Base-by-base conservation (phyloP, 2,797 vertebrate species). In the Channallabes apus region DNA sequence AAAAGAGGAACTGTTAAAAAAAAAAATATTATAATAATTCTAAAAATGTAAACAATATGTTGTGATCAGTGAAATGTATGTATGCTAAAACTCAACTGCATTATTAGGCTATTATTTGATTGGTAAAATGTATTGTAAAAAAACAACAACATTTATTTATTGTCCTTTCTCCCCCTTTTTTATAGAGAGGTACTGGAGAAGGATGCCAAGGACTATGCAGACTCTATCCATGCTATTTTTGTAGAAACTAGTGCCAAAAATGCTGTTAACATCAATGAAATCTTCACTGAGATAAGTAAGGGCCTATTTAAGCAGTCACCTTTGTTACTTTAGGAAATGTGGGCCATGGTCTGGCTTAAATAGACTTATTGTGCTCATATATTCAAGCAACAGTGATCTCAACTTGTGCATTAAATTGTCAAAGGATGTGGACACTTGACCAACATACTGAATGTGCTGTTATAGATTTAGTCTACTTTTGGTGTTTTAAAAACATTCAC, bases 211-310 rank as follows among this genome's bases (percentile, higher is more conserved):
- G 98, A 99, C 93, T 99, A 99, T 85, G 97, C 98, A 24, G 98
- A 99, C 91, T 98, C 98, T 90, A 99, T 99, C 91, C 97, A 99
- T 81, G 98, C 97, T 87, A 94, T 99, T 93, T 99, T 99, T 94
- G 97, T 99, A 93, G 98, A 99, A 95, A 97, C 97, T 91, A 99
- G 98, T 88, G 98, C 98, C 86, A 99, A 99, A 95, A 98, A 99
- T 86, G 97, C 97, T 89, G 97, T 99, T 94, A 99, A 99, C 96
- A 97, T 99, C 95, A 98, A 97, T 88, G 98, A 99, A 92, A 96
- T 99, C 93, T 99, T 99, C 94, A 96, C 97, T 96, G 97, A 99
- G 95, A 99, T 99, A 95, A 99, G 98, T 99, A 95, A 98, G 98
- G 97, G 93, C 46, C n/a, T 46, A 69, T 12, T 61, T 71, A 80